Evolutionary conservation across 1,140 invertebrate genomes (phyloP), one percentile per base, ranked within the genome.

Genomic region (Liolophura sinensis): DNA sequence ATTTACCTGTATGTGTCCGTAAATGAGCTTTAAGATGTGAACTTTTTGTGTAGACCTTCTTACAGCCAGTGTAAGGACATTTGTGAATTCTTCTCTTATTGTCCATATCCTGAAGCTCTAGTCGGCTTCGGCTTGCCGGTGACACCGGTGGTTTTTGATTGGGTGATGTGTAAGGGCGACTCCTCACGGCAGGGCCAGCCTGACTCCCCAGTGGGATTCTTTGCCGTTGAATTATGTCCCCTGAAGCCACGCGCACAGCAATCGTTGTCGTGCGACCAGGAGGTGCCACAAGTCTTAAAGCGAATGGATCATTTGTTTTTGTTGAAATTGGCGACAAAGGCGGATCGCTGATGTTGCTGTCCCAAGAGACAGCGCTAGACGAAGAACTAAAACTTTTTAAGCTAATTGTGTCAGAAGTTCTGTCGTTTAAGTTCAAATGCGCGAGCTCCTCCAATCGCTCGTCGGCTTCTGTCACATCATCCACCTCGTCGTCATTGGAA

Each of bases 11-110:
- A 82, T 99, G 96, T 85, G 97, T 96, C 81, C 97, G 88, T 85
- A 98, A 94, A 87, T 99, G 97, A 62, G 96, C 96, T 86, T 98
- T 99, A 15, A 99, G 88, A 86, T 99, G 97, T 71, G 96, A 98
- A 86, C 94, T 97, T 88, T 99, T 99, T 56, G 96, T 99, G 86
- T 99, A 99, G 52, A 98, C 95, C 88, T 99, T 99, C 76, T 91
- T 92, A 86, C 97, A 99, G 78, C 95, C 96, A 94, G 88, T 89
- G 40, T 93, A 93, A 71, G 93, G 92, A 83, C 93, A 96, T 76
- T 81, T 78, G 64, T 82, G 82, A 61, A 82, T 78, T 48, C 81
- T 55, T 25, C 80, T 55, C 57, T 79, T 73, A 50, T 70, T 68
- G 65, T 84, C 82, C 11, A 79, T 76, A 65, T 82, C 81, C 31